Evolutionary conservation across 92 coral and sea anemone genomes (phyloP).

Genomic region (Palythoa grandis): DNA sequence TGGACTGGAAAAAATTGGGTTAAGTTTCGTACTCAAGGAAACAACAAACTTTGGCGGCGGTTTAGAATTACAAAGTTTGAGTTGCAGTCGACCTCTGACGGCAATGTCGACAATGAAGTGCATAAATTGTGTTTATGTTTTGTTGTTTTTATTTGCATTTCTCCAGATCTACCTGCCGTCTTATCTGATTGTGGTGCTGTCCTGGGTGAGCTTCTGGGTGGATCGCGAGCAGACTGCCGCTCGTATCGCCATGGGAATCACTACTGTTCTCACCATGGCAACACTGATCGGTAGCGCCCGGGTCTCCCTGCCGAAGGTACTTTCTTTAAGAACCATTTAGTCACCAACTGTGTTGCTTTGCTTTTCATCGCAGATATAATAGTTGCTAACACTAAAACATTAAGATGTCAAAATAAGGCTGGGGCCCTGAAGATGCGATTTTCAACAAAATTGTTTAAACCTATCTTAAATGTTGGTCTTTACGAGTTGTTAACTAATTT

Average conservation of each 20-base stretch:
- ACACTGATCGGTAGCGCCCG: conserved; percentile 90
- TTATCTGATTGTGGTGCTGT: conserved; percentile 75
- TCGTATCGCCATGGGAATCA: conserved; percentile 92
- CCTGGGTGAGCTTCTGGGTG: conserved; percentile 96
- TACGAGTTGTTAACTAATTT: too few species aligned
- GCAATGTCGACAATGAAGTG: too few species aligned
- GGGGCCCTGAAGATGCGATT: too few species aligned
- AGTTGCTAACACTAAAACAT: background rate
- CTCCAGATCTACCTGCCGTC: conserved; percentile 82
- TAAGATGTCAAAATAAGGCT: too few species aligned
- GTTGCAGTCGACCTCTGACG: too few species aligned
- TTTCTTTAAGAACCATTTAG: background rate
- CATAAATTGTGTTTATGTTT: too few species aligned
- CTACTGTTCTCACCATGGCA: conserved; percentile 95
- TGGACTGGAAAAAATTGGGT: too few species aligned
- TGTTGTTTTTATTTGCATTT: background rate
- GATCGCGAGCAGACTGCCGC: conserved; percentile 94
- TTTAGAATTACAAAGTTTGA: too few species aligned
- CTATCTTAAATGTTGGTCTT: too few species aligned
- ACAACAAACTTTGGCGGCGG: too few species aligned
- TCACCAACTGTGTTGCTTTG: background rate
- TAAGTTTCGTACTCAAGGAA: too few species aligned
- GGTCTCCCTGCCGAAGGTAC: conserved; percentile 78
- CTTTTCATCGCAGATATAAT: background rate
- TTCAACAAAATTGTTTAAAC: too few species aligned